Evolutionary conservation across 2,113 vertebrate genomes (phyloP).

Genomic region (Guaruba guarouba): DNA sequence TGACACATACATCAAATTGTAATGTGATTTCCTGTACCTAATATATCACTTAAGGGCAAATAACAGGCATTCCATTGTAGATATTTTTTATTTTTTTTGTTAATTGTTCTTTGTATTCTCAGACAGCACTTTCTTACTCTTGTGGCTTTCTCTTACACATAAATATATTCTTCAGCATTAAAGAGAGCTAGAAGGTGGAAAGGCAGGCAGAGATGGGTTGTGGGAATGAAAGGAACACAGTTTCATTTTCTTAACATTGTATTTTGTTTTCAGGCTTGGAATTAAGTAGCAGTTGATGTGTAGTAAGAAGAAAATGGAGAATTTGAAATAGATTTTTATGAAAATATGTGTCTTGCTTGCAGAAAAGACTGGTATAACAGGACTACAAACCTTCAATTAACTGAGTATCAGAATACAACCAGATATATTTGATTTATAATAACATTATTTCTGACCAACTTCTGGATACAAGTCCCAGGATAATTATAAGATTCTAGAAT

Average conservation of each 20-base stretch:
- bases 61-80: conserved; percentile 70
- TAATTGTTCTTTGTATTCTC: conserved; percentile 69
- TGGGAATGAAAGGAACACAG: background rate
- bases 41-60: conserved; percentile 80
- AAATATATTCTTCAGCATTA: conserved; percentile 5
- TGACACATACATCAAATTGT: conserved; percentile 79
- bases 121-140: background rate
- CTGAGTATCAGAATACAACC: background rate
- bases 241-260: background rate
- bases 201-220: background rate
- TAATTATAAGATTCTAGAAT: background rate
- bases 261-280: background rate
- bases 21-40: conserved; percentile 82
- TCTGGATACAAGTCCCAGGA: background rate
- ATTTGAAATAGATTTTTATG: background rate
- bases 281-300: background rate
- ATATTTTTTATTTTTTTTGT: conserved; percentile 58
- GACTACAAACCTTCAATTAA: background rate
- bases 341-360: background rate
- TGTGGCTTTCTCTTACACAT: background rate
- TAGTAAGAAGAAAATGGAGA: background rate
- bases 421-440: background rate
- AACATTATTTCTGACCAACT: background rate
- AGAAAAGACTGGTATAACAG: background rate
- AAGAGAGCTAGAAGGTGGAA: background rate